Evolutionary conservation across 2,797 vertebrate genomes (phyloP).

Genomic region (Hippopotamyrus pictus): DNA sequence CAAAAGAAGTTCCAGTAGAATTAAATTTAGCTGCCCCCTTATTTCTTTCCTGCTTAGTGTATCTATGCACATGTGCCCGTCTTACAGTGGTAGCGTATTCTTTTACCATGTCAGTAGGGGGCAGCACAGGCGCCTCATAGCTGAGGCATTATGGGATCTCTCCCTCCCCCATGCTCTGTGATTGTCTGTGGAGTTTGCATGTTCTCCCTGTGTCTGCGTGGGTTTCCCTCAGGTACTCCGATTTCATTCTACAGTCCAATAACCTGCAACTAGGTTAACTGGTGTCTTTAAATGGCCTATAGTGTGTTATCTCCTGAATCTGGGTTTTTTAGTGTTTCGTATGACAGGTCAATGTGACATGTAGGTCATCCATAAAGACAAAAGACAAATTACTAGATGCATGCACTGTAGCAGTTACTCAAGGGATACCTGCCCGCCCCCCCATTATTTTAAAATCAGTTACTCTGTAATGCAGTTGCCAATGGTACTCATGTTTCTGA

Average conservation of each 20-base stretch:
- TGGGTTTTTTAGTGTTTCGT: not conserved
- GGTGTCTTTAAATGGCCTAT: not conserved
- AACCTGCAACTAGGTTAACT: not conserved
- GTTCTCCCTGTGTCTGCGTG: not conserved
- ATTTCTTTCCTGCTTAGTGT: not conserved
- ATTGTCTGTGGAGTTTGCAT: not conserved
- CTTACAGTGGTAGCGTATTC: not conserved
- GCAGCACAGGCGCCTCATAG: not conserved
- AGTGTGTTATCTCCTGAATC: not conserved
- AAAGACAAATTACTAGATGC: not conserved
- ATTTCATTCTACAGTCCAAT: not conserved
- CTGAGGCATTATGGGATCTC: not conserved
- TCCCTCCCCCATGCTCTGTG: not conserved
- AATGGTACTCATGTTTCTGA: constrained; percentile 11
- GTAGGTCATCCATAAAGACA: not conserved
- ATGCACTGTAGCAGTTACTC: not conserved
- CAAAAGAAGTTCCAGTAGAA: not conserved
- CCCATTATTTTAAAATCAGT: not conserved
- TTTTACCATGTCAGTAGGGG: not conserved
- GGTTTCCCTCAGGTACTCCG: not conserved
- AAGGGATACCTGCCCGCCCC: not conserved
- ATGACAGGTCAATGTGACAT: not conserved
- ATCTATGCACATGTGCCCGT: not conserved
- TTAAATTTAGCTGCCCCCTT: not conserved
- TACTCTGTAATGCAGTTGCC: constrained; percentile 13